Percentiles rank a stretch among this genome's conserved stretches.
phyloP scores from a whole-genome alignment of 92 coral and sea anemone species.

The Paramuricea clavata region DNA sequence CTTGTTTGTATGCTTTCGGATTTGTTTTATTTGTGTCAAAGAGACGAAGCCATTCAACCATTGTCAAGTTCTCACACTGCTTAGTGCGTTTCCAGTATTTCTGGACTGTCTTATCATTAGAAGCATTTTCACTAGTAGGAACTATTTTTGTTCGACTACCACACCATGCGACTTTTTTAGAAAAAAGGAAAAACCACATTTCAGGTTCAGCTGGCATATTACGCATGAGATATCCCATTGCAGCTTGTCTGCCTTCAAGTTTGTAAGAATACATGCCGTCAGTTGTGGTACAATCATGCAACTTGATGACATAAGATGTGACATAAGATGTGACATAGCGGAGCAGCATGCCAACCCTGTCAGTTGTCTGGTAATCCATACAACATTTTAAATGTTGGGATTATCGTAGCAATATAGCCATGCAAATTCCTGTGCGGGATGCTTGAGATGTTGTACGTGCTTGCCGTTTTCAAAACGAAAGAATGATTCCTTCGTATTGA shows the following conservation, averaged over 20 bases:
- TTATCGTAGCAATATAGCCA: constrained; percentile 15
- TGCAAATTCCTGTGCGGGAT: constrained; percentile 37
- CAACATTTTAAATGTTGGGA: constrained; percentile 9
- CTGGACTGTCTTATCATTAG: neutral
- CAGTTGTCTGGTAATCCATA: constrained; percentile 37
- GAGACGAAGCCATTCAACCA: neutral
- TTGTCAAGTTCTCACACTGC: neutral
- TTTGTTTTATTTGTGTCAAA: neutral
- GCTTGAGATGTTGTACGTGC: neutral
- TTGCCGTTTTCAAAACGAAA: neutral
- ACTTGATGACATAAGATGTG: neutral
- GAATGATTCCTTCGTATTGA: constrained; percentile 22
- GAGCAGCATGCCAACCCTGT: constrained; percentile 8
- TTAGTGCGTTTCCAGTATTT: neutral
- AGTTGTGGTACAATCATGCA: neutral
- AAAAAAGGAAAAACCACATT: too few species aligned
- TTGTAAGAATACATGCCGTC: too few species aligned
- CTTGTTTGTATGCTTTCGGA: neutral
- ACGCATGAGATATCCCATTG: too few species aligned
- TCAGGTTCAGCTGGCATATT: too few species aligned
- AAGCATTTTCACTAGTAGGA: neutral
- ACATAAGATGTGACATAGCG: constrained; percentile 35
- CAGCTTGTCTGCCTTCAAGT: too few species aligned
- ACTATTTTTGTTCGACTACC: too few species aligned
- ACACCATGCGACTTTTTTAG: too few species aligned